Evolutionary conservation across 2,888 invertebrate genomes (phyloP), one percentile per base, ranked within the genome.

Genomic region (Phalangium opilio): DNA sequence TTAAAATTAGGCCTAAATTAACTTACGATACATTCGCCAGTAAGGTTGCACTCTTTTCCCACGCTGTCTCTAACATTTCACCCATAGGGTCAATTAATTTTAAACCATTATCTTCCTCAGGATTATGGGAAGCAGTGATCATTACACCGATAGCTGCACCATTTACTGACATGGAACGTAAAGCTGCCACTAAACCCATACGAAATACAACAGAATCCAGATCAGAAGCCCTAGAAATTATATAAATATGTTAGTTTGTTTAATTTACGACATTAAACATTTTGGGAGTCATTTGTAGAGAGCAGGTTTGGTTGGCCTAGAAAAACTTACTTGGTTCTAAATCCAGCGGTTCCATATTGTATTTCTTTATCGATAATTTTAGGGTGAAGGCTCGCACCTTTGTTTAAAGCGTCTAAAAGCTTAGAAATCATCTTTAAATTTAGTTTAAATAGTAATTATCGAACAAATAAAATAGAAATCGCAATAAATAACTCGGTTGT

Each of bases 91-190:
- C 96, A 40, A 98, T 78, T 41, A 99, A 69, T 67, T 99, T 99
- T 2, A 93, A 84, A 1, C 96, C 96, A 66, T 96, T 96, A 63
- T 96, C 96, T 0, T 80, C 79, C 64, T 83, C 90, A 39, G 93
- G 81, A 69, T 99, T 99, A 66, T 99, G 98, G 0, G 96, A 96
- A 0, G 98, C 98, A 0, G 98, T 99, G 51, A 99, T 87, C 95
- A 99, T 95, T n/a, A 95, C 75, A 38, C 98, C 98, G 61, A 93
- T 81, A 7, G 59, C 50, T 33, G 80, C 75, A 78, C 90, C 86
- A 70, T 78, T 77, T 62, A 81, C 82, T 52, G 72, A 72, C 60
- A 83, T 78, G 11, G 95, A 91, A 44, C 95, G 73, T 21, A 98
- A 71, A 3, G 82, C 85, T 10, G 93, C 90, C 57, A 96, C 70